A percentile compares a stretch with the other conserved stretches of the same genome.
These are phyloP conservation scores for Chrysogorgia sp. DNA, from an alignment of 92 coral and sea anemone species.

Conservation along the genomic window DNA sequence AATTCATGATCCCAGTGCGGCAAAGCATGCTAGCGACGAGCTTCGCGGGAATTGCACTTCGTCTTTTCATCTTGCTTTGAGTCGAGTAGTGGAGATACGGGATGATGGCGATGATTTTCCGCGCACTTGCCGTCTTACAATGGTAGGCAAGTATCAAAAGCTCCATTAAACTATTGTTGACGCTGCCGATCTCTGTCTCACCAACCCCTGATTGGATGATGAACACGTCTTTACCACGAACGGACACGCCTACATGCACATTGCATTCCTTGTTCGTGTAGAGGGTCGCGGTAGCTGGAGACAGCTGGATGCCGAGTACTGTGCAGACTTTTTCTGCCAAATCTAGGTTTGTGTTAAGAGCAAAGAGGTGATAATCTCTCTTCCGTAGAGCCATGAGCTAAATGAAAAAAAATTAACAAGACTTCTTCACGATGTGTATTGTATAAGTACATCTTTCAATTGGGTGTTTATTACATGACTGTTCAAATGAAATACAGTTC, in stretches of 20 bases:
- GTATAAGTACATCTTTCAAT: neutral
- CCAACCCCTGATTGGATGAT: conserved; percentile 21
- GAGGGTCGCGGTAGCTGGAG: neutral
- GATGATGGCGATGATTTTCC: conserved; percentile 3
- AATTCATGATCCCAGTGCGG: conserved; percentile 22
- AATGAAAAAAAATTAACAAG: neutral
- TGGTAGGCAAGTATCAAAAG: conserved; percentile 11
- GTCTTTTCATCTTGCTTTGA: conserved; percentile 24
- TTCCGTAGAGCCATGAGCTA: conserved; percentile 2
- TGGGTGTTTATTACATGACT: neutral
- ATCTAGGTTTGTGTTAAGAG: conserved; percentile 18
- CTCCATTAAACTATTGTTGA: conserved; percentile 35
- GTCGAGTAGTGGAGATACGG: conserved; percentile 27
- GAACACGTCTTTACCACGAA: conserved; percentile 37
- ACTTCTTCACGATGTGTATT: neutral
- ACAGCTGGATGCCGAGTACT: neutral
- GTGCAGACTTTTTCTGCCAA: conserved; percentile 15
- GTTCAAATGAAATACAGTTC: no score
- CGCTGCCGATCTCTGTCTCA: conserved; percentile 5
- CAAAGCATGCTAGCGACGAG: conserved; percentile 9
- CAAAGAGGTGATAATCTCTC: conserved; percentile 5
- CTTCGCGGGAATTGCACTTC: conserved; percentile 3
- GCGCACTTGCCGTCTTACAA: conserved; percentile 31
- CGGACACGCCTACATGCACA: conserved; percentile 22
- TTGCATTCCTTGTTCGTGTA: conserved; percentile 20